phyloP scores from a whole-genome alignment of 2,113 vertebrate genomes.

The Collichthys lucidus region DNA sequence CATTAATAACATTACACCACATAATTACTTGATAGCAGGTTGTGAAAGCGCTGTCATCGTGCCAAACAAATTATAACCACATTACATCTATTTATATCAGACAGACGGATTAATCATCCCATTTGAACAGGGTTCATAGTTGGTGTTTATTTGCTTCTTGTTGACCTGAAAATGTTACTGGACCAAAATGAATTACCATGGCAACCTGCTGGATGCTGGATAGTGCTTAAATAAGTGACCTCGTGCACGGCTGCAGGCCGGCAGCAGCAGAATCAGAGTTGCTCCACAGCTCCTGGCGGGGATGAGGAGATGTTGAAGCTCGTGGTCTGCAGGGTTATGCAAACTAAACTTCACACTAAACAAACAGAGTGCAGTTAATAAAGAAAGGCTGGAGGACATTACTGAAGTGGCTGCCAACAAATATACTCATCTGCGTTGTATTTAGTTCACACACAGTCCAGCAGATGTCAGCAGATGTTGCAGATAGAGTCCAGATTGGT shows the following conservation, averaged over 20 bases:
- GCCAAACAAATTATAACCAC: background rate
- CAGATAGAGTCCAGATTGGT: background rate
- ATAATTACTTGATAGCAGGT: background rate
- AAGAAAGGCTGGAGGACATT: background rate
- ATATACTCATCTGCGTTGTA: background rate
- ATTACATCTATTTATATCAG: background rate
- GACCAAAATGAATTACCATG: conserved; percentile 48
- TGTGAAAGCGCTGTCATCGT: background rate
- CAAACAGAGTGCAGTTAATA: background rate
- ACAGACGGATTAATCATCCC: background rate
- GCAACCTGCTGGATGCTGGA: conserved; percentile 50
- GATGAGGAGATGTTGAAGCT: conserved; percentile 10
- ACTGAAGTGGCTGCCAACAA: background rate
- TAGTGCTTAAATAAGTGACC: conserved; percentile 9
- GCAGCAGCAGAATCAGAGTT: conserved; percentile 15
- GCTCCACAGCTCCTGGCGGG: background rate
- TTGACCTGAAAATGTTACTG: conserved; percentile 20
- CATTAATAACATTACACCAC: background rate
- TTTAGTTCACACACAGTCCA: conserved; percentile 52
- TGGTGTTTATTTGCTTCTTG: background rate
- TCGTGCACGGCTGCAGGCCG: conserved; percentile 1
- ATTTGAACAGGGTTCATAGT: background rate
- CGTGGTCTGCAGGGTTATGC: conserved; percentile 1
- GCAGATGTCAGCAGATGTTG: conserved; percentile 73
- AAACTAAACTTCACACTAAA: background rate